Percentiles rank a stretch among this genome's conserved stretches.
phyloP scores from a whole-genome alignment of 2,888 invertebrate species.

The Bimastos eiseni region DNA sequence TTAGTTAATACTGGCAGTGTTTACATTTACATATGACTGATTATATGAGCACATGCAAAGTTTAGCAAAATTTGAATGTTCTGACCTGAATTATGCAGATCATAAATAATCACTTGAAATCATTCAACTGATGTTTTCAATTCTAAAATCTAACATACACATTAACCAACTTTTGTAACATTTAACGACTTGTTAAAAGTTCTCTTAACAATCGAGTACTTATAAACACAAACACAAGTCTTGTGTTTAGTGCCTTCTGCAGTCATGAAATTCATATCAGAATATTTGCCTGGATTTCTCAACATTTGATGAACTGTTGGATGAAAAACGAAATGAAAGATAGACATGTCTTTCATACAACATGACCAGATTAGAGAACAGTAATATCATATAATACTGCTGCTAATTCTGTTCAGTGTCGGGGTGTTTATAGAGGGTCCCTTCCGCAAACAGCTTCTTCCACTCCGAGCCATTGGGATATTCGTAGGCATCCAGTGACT shows the following conservation, averaged over 20 bases:
- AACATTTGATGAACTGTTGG: background rate
- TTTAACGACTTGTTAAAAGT: background rate
- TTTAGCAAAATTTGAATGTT: background rate
- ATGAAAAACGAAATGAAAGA: background rate
- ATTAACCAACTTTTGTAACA: background rate
- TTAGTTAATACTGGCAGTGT: background rate
- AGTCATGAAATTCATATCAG: constrained; percentile 5
- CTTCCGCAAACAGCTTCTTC: constrained; percentile 65
- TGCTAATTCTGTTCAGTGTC: background rate
- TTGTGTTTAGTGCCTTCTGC: background rate
- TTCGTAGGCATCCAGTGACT: constrained; percentile 71
- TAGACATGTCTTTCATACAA: background rate
- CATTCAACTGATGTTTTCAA: background rate
- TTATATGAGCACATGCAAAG: background rate
- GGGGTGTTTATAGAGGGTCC: constrained; percentile 36
- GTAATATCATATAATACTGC: background rate
- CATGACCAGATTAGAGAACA: background rate
- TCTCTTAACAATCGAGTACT: no score
- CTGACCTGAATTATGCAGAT: background rate
- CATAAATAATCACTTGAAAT: no score
- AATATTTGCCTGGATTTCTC: background rate
- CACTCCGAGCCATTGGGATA: constrained; percentile 81
- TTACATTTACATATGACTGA: background rate
- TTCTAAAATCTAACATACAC: background rate
- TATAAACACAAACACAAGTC: background rate